Evolutionary conservation across 2,113 vertebrate species (phyloP), one percentile per base, ranked within the genome.

Genomic region (Vidua chalybeata): DNA sequence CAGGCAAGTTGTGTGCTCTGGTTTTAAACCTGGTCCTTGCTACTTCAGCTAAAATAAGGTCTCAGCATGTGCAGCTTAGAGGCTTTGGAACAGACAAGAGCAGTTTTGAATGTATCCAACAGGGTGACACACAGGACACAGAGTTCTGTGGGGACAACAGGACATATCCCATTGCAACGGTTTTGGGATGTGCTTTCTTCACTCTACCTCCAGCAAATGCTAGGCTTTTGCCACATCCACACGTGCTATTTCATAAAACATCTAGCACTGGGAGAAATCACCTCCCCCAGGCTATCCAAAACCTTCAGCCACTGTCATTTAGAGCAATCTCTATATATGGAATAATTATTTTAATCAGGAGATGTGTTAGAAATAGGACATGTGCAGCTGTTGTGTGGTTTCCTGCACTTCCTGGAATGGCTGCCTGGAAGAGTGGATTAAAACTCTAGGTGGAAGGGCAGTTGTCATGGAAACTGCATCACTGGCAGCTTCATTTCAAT

Each of bases 381-480:
- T 73, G 73, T 95, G 84, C 91, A 96, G 91, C 93, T 95, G 94
- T 63, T 86, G 37, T 94, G 84, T 72, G 81, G 84, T 92, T 96
- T 76, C 81, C 80, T 84, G 81, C 39, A 91, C 87, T 87, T 94
- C 74, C 91, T 95, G 84, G 67, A 90, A 87, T 59, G 93, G 89
- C 81, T 96, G 94, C 74, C 55, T 91, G 89, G 88, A 94, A 93
- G 94, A 91, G 74, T 96, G 84, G 80, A 90, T 91, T 79, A 94
- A 90, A 95, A 80, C 45, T 71, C 61, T 77, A 87, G 67, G 90
- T 91, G 61, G 92, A 92, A 88, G 96, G 94, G 93, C 81, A 95
- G 94, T 97, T 95, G 85, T 58, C 83, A 94, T 95, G 64, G 94
- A 78, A 96, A 97, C 94, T 43, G 61, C 73, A 81, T 95, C 79